Evolutionary conservation across 2,888 invertebrate species (phyloP), one percentile per base, ranked within the genome.

Genomic region (Caenorhabditis becei): DNA sequence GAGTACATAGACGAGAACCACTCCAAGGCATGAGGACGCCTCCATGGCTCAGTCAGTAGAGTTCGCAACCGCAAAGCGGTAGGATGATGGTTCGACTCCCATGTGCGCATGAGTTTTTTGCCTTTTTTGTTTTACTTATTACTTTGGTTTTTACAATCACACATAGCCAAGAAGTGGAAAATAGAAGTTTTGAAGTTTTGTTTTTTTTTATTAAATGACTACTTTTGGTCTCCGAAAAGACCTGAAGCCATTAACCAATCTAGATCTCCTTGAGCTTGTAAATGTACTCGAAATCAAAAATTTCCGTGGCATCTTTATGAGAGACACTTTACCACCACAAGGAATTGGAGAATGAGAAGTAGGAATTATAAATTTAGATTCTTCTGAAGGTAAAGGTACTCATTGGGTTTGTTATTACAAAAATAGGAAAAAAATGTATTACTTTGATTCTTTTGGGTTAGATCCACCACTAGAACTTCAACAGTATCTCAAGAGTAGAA

Each of bases 391-490:
- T 75, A 51, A 49, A 70, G 70, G 80, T 56, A 80, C 80, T 75
- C 80, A 80, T 80, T 75, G 74, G 67, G 69, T 67, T 58, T 75
- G 69, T 69, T 80, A 80, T 70, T 70, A 58, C 65, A 80, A 80
- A 37, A 75, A 69, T 28, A 66, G 20, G 53, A n/a, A 53, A 80
- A 54, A 61, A 20, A 75, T 67, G 54, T 80, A 75, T 70, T 80
- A 75, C 72, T 80, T 80, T 63, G 80, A 80, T 53, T 80, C 75
- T 14, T 80, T 80, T 54, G 80, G 80, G 70, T 66, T 77, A 71
- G 80, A 80, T 77, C 77, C 77, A 62, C 54, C 71, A 24, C 20
- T 53, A 77, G 80, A 80, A 77, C 58, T 77, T 59, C 65, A 59
- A 70, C 47, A 58, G 32, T 80, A 70, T 70, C 35, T 70, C n/a